Evolutionary conservation across 2,113 vertebrate species (phyloP).

Genomic region (Egretta garzetta): DNA sequence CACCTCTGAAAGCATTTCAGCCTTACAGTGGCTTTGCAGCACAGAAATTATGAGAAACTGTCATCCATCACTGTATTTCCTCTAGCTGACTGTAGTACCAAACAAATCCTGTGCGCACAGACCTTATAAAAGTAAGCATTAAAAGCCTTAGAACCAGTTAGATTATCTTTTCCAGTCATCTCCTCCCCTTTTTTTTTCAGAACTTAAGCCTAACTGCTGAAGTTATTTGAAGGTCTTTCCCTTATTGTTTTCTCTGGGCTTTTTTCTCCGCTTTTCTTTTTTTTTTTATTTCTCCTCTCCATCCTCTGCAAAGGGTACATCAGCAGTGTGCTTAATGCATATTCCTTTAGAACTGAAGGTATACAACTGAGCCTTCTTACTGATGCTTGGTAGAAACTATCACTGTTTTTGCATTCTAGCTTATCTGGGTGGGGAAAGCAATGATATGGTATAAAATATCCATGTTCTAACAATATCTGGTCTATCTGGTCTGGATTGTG

Average conservation of each 20-base stretch:
- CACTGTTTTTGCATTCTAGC: background rate
- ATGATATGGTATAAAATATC: background rate
- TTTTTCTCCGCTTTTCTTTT: background rate
- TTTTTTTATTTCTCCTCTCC: background rate
- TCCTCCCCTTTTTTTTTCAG: background rate
- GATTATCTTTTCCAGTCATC: background rate
- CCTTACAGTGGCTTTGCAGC: background rate
- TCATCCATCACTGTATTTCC: background rate
- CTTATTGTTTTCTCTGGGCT: background rate
- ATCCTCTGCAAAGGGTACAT: background rate
- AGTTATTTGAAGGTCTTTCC: background rate
- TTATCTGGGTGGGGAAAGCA: background rate
- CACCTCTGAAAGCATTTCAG: conserved; percentile 54
- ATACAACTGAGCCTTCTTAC: background rate
- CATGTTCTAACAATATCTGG: background rate
- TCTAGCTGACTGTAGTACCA: background rate
- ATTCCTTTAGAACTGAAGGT: background rate
- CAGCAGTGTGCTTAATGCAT: background rate
- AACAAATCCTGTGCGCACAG: background rate
- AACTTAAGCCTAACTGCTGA: background rate
- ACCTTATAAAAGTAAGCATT: background rate
- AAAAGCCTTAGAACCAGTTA: background rate
- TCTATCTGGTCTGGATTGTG: background rate
- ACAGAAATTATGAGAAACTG: conserved; percentile 44
- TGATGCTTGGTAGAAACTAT: background rate